A percentile compares a stretch with the other conserved stretches of the same genome.
Evolutionary conservation across 2,888 invertebrate species (phyloP).

Genomic region (Linyphia triangularis): DNA sequence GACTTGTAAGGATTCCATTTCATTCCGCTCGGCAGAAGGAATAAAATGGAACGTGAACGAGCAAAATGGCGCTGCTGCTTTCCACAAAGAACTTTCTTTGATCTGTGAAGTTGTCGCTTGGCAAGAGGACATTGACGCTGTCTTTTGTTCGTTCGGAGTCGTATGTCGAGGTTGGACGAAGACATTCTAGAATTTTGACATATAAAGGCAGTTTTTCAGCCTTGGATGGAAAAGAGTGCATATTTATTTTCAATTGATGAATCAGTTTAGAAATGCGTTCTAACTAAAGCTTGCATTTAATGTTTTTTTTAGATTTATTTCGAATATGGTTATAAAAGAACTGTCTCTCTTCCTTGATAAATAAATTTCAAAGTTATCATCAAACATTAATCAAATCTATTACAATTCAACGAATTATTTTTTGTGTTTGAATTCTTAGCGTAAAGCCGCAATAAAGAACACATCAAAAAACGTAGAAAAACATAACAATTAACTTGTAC

Average conservation of each 20-base stretch:
- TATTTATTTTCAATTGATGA: neutral
- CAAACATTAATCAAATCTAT: no score
- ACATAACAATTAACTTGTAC: no score
- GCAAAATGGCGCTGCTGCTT: neutral
- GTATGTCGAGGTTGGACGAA: constrained; percentile 34
- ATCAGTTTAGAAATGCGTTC: no score
- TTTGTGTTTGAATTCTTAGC: no score
- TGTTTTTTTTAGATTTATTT: no score
- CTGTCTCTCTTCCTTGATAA: no score
- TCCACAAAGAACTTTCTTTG: constrained; percentile 11
- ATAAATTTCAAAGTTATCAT: no score
- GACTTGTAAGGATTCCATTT: constrained; percentile 44
- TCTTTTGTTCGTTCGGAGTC: constrained; percentile 28
- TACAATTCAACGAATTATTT: no score
- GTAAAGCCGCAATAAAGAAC: no score
- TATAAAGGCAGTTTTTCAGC: neutral
- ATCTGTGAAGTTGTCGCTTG: constrained; percentile 60
- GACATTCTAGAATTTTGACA: constrained; percentile 57
- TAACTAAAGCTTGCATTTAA: no score
- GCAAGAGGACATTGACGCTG: constrained; percentile 59
- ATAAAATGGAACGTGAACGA: constrained; percentile 34
- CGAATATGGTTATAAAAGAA: no score
- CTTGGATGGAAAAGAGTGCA: neutral
- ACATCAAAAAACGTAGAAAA: no score
- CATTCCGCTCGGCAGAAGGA: constrained; percentile 62